Conservation (phyloP, 2,888 invertebrate genomes). For the Serrognathus titanus region DNA sequence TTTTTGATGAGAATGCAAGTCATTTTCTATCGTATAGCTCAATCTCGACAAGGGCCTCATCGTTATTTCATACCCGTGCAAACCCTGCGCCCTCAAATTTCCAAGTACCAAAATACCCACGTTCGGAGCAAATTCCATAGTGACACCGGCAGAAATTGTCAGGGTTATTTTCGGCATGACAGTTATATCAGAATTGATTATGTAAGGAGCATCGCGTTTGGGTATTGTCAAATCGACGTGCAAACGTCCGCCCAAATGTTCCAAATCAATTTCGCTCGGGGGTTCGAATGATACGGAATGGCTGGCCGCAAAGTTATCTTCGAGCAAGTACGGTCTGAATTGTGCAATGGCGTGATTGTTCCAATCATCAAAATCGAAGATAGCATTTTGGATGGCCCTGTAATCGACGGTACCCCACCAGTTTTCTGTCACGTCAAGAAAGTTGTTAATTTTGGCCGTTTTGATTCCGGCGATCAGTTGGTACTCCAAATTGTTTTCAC, state of each 20-base stretch:
- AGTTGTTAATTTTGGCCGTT: conserved; percentile 83
- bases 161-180: conserved; percentile 92
- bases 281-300: conserved; percentile 67
- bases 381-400: conserved; percentile 70
- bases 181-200: conserved; percentile 86
- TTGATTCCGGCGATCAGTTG: conserved; percentile 88
- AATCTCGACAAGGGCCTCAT: conserved; percentile 63
- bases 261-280: conserved; percentile 56
- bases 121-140: conserved; percentile 91
- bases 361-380: conserved; percentile 99
- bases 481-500: conserved; percentile 79
- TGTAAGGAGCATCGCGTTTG: conserved; percentile 67
- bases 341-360: conserved; percentile 94
- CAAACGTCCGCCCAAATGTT: conserved; percentile 75
- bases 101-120: conserved; percentile 95
- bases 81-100: conserved; percentile 79
- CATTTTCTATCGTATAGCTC: conserved; percentile 46
- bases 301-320: conserved; percentile 72
- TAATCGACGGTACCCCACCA: conserved; percentile 92
- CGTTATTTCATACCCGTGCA: conserved; percentile 68
- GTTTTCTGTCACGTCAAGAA: conserved; percentile 85
- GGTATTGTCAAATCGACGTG: conserved; percentile 63
- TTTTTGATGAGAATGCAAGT: conserved; percentile 39
- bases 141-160: conserved; percentile 82
- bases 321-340: conserved; percentile 82